Evolutionary conservation across 2,888 invertebrate genomes (phyloP), one percentile per base, ranked within the genome.

Genomic region (Aphelenchoides bicaudatus): DNA sequence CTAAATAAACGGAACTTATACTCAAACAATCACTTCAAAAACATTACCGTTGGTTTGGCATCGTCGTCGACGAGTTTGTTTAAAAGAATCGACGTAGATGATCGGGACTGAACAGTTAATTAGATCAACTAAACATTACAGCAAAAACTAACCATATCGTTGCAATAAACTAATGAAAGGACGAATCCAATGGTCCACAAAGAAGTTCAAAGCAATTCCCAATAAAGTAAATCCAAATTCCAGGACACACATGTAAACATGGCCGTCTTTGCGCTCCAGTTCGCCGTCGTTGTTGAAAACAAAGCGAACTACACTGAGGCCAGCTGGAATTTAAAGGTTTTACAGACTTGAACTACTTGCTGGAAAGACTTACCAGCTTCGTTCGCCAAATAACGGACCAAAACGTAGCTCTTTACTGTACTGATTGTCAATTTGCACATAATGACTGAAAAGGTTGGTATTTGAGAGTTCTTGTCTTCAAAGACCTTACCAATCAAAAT

Each of bases 131-230:
- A 25, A 29, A 21, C 31, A 5, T 6, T 5, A 25, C 21, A 46
- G 19, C 16, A 3, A 8, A 3, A 4, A 52, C 52, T 29, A 16
- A 52, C 52, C 13, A 21, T 56, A 13, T 56, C 56, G 49, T 56
- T 56, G 28, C 54, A 54, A 27, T 34, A 56, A 27, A 56, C 49
- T 16, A 37, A 49, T n/a, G 52, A 23, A 49, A 56, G 6, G 8
- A 56, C 37, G 50, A 56, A 34, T 10, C 19, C 49, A 38, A 56
- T 54, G 13, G 56, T 56, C 56, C 56, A 56, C 31, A 48, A 16
- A 1, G 49, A 48, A 34, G 34, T 34, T 34, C 10, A 34, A n/a
- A n/a, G n/a, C 34, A n/a, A 34, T 34, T 10, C 34, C 34, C 10
- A 34, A n/a, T n/a, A 34, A n/a, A 10, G 34, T 34, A n/a, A 34